phyloP scores from a whole-genome alignment of 2,797 vertebrate species.

The Echiichthys vipera region DNA sequence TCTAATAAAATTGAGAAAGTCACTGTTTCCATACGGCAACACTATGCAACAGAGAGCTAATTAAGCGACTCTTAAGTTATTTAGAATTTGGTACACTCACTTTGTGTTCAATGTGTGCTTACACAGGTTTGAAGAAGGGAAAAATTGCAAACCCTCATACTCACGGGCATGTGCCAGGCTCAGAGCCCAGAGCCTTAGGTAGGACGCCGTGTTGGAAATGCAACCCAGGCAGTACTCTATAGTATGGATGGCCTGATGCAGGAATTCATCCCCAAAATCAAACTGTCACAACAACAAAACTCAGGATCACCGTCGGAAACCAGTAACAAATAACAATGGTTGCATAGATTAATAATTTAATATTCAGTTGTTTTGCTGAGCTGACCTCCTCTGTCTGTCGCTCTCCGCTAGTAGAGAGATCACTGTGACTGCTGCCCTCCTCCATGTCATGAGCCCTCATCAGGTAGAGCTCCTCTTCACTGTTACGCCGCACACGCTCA shows the following conservation, averaged over 20 bases:
- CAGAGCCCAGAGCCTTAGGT: conserved; percentile 96
- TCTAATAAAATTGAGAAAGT: too few species aligned
- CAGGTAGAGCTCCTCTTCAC: conserved; percentile 93
- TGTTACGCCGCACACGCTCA: conserved; percentile 90
- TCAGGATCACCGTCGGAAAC: conserved; percentile 12
- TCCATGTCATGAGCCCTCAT: conserved; percentile 90
- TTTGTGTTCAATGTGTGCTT: background rate
- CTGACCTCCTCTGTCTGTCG: conserved; percentile 86
- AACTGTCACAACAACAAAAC: conserved; percentile 79
- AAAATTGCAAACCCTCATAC: conserved; percentile 64
- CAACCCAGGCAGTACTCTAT: conserved; percentile 97
- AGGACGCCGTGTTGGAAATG: conserved; percentile 97
- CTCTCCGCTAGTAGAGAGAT: conserved; percentile 84
- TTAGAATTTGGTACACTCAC: background rate
- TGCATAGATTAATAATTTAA: background rate
- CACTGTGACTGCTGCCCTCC: conserved; percentile 85
- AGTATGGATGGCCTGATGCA: conserved; percentile 94
- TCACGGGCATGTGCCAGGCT: conserved; percentile 98
- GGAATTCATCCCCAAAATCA: conserved; percentile 90
- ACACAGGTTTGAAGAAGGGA: background rate
- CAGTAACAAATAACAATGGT: background rate
- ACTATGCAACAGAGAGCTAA: too few species aligned
- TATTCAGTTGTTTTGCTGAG: background rate
- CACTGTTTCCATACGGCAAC: too few species aligned
- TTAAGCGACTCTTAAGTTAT: too few species aligned